A percentile compares a stretch with the other conserved stretches of the same genome.
Evolutionary conservation across 2,797 vertebrate species (phyloP).

Genomic region (Melanotaenia trifasciata): DNA sequence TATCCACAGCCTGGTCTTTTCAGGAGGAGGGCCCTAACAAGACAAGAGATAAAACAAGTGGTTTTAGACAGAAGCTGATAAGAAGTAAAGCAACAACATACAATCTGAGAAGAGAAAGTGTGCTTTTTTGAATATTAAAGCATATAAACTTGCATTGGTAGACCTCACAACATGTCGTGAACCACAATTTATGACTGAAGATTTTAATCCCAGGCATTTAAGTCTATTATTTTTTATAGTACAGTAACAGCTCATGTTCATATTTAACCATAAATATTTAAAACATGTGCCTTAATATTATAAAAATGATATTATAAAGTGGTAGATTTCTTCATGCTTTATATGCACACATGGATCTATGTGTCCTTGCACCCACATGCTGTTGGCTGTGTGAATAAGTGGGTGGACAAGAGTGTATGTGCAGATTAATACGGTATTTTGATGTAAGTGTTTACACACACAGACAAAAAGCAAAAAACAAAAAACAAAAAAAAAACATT

Average conservation of each 20-base stretch:
- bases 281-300: background rate
- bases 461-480: too few relatives aligned
- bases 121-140: background rate
- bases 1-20: background rate
- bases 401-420: slow-evolving; percentile 24
- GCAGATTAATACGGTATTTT: slow-evolving; percentile 45
- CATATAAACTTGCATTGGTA: background rate
- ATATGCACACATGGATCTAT: slow-evolving; percentile 6
- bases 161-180: too few relatives aligned
- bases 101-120: background rate
- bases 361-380: slow-evolving; percentile 23
- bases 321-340: slow-evolving; percentile 4
- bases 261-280: background rate
- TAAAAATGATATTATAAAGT: background rate
- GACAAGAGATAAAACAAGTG: background rate
- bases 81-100: background rate
- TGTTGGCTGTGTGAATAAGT: slow-evolving; percentile 32
- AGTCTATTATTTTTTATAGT: too few relatives aligned
- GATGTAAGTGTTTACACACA: slow-evolving; percentile 4
- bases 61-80: background rate
- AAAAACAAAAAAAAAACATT: slow-evolving; percentile 14
- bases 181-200: too few relatives aligned
- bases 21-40: background rate
- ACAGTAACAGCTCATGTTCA: background rate
- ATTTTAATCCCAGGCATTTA: too few relatives aligned